Evolutionary conservation across 2,113 vertebrate species (phyloP), one percentile per base, ranked within the genome.

Genomic region (Antechinus stuartii): DNA sequence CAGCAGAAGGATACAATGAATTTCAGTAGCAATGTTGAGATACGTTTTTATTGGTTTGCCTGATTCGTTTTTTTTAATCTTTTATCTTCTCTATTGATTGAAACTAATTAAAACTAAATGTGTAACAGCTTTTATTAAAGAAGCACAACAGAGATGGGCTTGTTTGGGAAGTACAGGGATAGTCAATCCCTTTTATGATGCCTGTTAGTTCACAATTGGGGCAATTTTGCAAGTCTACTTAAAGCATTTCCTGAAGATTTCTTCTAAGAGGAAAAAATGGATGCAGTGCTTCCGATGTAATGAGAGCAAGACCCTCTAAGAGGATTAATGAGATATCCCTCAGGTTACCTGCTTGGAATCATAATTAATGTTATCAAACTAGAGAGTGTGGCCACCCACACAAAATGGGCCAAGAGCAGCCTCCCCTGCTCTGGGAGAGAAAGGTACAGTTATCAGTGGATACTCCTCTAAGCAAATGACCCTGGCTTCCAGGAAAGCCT

Each of bases 201-300:
- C 95, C 95, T 97, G 68, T 95, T 57, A 93, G 91, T 95, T 97
- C 90, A 95, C 96, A 98, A 97, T 95, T 96, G 96, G 61, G 96
- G n/a, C 97, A 98, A 96, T 98, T 98, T 96, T 98, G 97, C 98
- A 96, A 94, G 94, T 96, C 95, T 96, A 97, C 98, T 97, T 97
- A 84, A 97, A 96, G 92, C 53, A 97, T 92, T 96, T 97, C 96
- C 95, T 97, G 92, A 93, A 96, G 57, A 47, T 91, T 89, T 96
- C 91, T 95, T 95, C 90, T 92, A 93, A 92, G 95, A 96, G 12
- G 94, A 90, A 92, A 92, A 76, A 25, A 89, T 46, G 47, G 55
- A 27, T 90, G 26, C 91, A 47, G 2, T 97, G 96, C 94, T 96
- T 93, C 35, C 52, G 90, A 3, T 96, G 84, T 92, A 92, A 54